These are phyloP conservation scores for Myiagra hebetior DNA, from an alignment of 2,113 vertebrate genomes.

Conservation along the genomic window DNA sequence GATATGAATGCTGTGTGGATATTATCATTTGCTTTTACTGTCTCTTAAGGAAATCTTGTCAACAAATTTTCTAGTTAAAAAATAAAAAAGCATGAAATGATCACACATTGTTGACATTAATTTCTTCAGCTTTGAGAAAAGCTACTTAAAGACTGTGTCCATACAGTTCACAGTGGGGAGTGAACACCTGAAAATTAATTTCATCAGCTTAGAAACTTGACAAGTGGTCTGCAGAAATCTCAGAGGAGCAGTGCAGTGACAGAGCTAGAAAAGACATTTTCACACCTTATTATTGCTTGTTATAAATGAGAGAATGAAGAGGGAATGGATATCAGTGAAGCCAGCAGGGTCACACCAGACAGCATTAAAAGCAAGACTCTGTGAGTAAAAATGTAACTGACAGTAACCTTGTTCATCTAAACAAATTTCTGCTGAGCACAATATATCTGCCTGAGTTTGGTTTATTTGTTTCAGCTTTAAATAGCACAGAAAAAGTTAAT, in stretches of 20 bases:
- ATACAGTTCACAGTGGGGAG: not conserved
- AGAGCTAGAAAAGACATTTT: not conserved
- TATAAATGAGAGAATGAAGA: not conserved
- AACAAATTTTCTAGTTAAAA: not conserved
- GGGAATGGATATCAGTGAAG: not conserved
- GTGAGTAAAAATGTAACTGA: not conserved
- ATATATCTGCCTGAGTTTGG: fast-evolving
- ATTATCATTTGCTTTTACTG: not conserved
- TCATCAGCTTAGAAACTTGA: not conserved
- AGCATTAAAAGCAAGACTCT: not conserved
- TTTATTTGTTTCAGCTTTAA: not conserved
- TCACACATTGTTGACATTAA: not conserved
- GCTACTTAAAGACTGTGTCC: not conserved
- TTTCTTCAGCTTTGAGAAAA: not conserved
- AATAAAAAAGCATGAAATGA: not conserved
- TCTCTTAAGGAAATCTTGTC: not conserved
- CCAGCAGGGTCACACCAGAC: not conserved
- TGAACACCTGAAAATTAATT: not conserved
- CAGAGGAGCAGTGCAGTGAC: not conserved
- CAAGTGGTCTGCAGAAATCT: not conserved
- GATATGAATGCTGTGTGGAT: not conserved
- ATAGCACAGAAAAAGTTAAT: not conserved
- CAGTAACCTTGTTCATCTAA: not conserved
- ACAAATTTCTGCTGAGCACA: not conserved
- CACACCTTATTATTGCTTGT: not conserved